Evolutionary conservation across 1,140 invertebrate genomes (phyloP).

Genomic region (Aphidius gifuensis): DNA sequence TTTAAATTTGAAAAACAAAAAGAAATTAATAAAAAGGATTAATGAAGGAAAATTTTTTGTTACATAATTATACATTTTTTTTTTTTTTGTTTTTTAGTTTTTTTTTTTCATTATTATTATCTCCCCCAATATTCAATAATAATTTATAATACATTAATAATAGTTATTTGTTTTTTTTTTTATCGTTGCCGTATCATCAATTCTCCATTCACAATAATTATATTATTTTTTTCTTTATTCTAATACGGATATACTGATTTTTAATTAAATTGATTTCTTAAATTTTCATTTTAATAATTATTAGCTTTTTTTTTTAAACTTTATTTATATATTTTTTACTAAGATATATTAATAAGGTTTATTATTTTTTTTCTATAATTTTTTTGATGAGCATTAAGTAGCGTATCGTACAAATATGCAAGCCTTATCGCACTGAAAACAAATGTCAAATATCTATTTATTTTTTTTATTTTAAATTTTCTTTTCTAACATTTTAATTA

Average conservation of each 20-base stretch:
- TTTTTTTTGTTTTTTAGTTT: slow-evolving; percentile 16
- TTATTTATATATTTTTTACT: slow-evolving; percentile 20
- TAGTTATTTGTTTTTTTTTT: slow-evolving; percentile 40
- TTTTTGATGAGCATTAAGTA: slow-evolving; percentile 45
- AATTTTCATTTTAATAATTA: slow-evolving; percentile 23
- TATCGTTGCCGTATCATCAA: too few relatives aligned
- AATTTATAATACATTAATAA: slow-evolving; percentile 53
- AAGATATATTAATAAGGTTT: too few relatives aligned
- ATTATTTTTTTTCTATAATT: slow-evolving; percentile 21
- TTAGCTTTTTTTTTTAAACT: neutral
- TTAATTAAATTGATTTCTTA: slow-evolving; percentile 31
- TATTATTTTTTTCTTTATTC: slow-evolving; percentile 40
- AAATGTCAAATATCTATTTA: slow-evolving; percentile 16
- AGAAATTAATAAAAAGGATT: slow-evolving; percentile 10
- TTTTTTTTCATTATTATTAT: slow-evolving; percentile 48
- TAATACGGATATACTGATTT: slow-evolving; percentile 41
- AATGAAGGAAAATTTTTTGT: neutral
- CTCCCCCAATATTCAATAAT: slow-evolving; percentile 50
- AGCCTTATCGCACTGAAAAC: slow-evolving; percentile 12
- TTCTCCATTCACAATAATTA: slow-evolving; percentile 25
- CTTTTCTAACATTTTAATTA: neutral
- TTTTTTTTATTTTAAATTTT: slow-evolving; percentile 13
- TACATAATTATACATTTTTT: too few relatives aligned
- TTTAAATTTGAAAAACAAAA: neutral
- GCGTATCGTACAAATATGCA: slow-evolving; percentile 45